A percentile compares a stretch with the other conserved stretches of the same genome.
phyloP scores from a whole-genome alignment of 2,888 invertebrate genomes.

The Autographa pulchrina region DNA sequence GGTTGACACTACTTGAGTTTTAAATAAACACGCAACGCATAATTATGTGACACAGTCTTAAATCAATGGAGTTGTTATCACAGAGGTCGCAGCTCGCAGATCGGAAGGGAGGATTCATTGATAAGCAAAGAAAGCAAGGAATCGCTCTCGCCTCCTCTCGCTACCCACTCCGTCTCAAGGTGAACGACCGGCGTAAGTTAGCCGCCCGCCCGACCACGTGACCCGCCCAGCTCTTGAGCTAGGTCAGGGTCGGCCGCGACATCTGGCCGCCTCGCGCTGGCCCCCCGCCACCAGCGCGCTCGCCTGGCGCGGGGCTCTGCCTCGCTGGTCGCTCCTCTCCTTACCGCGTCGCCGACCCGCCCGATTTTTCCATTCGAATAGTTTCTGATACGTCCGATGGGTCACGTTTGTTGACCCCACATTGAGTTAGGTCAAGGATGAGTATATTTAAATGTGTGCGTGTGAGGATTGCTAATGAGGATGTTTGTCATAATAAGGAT shows the following conservation, averaged over 20 bases:
- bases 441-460: conserved; percentile 56
- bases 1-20: conserved; percentile 22
- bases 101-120: conserved; percentile 52
- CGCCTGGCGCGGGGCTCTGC: conserved; percentile 57
- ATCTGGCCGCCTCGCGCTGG: conserved; percentile 73
- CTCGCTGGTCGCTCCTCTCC: conserved; percentile 67
- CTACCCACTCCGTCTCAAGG: conserved; percentile 82
- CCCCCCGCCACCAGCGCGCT: conserved; percentile 58
- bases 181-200: conserved; percentile 82
- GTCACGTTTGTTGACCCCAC: conserved; percentile 76
- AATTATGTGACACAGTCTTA: conserved; percentile 13
- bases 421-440: conserved; percentile 80
- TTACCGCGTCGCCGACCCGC: conserved; percentile 71
- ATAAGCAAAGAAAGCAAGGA: conserved; percentile 54
- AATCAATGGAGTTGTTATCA: conserved; percentile 19
- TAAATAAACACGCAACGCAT: conserved; percentile 10
- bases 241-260: conserved; percentile 86
- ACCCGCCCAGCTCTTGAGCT: conserved; percentile 86
- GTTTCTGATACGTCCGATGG: conserved; percentile 79
- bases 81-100: neutral
- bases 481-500: conserved; percentile 12
- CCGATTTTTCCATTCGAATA: conserved; percentile 87
- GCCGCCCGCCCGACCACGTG: conserved; percentile 85
- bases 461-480: conserved; percentile 27
- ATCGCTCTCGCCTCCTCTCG: conserved; percentile 70